These are phyloP conservation scores for Rhinichthys klamathensis DNA, from an alignment of 2,113 vertebrate species.

Conservation along the genomic window DNA sequence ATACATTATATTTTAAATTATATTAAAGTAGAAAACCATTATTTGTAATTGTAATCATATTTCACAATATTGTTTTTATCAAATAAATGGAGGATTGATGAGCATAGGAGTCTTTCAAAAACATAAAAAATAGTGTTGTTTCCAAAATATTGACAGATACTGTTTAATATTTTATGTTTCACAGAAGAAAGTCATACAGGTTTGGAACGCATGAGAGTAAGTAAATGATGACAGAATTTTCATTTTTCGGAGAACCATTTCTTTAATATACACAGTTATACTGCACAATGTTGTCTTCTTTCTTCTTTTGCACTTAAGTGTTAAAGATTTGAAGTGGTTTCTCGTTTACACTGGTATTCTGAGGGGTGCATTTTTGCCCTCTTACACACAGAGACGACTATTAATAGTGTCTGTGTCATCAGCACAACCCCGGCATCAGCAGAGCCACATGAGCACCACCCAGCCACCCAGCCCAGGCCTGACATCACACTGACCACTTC, in stretches of 20 bases:
- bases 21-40: too few relatives aligned
- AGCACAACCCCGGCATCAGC: conserved; percentile 26
- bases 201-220: not conserved
- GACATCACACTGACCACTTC: conserved; percentile 53
- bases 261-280: not conserved
- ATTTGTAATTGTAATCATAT: too few relatives aligned
- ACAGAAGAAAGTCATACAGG: not conserved
- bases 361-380: not conserved
- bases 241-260: not conserved
- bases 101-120: too few relatives aligned
- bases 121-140: too few relatives aligned
- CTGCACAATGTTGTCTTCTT: not conserved
- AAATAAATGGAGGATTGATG: too few relatives aligned
- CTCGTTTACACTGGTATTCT: not conserved
- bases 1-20: too few relatives aligned
- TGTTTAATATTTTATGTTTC: too few relatives aligned
- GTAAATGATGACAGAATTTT: not conserved
- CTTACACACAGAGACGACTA: not conserved
- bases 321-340: not conserved
- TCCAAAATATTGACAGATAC: too few relatives aligned
- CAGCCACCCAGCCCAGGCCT: not conserved
- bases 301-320: not conserved
- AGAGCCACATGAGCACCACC: conserved; percentile 29
- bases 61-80: too few relatives aligned
- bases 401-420: conserved; percentile 36